Conservation (phyloP, 2,113 vertebrate species). For the Trogon surrucura region DNA sequence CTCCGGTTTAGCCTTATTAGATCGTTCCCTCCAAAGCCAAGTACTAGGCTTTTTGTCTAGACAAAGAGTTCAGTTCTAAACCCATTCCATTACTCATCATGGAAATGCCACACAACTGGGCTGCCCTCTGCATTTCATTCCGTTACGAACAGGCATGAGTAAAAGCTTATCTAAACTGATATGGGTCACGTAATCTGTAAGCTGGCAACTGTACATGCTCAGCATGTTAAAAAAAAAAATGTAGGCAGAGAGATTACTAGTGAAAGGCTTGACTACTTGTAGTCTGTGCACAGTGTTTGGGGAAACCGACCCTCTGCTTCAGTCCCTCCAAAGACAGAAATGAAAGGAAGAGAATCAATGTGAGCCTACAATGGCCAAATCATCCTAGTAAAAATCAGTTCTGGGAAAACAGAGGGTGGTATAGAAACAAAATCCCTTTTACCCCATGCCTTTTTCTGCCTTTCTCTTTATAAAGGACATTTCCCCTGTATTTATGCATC, state of each 20-base stretch:
- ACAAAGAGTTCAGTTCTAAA: not conserved
- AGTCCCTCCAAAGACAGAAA: not conserved
- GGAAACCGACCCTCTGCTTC: not conserved
- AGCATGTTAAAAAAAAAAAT: slow-evolving; percentile 17
- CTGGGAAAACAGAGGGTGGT: not conserved
- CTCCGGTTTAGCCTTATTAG: not conserved
- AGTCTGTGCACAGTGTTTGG: not conserved
- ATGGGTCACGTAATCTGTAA: not conserved
- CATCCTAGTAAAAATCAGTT: not conserved
- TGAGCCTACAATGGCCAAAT: not conserved
- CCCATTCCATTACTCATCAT: not conserved
- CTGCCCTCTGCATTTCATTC: not conserved
- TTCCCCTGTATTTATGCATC: not conserved
- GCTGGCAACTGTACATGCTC: not conserved
- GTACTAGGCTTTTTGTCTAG: not conserved
- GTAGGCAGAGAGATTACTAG: not conserved
- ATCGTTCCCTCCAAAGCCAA: not conserved
- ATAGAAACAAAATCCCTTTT: not conserved
- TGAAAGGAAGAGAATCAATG: not conserved
- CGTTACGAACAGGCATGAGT: not conserved
- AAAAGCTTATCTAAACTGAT: slow-evolving; percentile 10
- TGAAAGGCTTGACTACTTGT: slow-evolving; percentile 17
- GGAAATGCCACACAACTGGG: not conserved
- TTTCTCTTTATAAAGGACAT: not conserved
- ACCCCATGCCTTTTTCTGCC: not conserved